Percentiles rank a stretch among this genome's conserved stretches.
These are phyloP conservation scores for Dioctria linearis DNA, from an alignment of 2,888 invertebrate genomes.

Conservation along the genomic window DNA sequence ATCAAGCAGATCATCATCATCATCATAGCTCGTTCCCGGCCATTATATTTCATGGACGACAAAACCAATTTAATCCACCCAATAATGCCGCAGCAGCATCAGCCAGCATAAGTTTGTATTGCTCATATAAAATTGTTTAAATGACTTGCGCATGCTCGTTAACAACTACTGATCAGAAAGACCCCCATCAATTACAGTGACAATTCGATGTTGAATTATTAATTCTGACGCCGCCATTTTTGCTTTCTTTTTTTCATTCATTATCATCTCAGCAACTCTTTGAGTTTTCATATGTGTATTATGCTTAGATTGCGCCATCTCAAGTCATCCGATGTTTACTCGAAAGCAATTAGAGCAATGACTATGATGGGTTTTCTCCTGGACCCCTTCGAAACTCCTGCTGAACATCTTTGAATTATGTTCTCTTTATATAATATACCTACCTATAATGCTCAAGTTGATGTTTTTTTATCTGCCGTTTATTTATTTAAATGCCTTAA, in stretches of 20 bases:
- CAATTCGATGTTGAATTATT: constrained; percentile 40
- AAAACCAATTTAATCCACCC: constrained; percentile 19
- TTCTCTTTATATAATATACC: constrained; percentile 10
- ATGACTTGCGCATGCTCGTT: constrained; percentile 47
- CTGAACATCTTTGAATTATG: constrained; percentile 25
- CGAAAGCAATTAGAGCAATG: constrained; percentile 30
- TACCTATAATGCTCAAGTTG: background rate
- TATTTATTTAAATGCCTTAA: constrained; percentile 35
- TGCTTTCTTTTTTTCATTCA: background rate
- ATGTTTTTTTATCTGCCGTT: background rate
- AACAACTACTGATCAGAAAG: constrained; percentile 11
- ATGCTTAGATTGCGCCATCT: background rate
- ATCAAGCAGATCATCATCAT: background rate
- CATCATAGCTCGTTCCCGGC: constrained; percentile 11
- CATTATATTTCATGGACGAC: background rate
- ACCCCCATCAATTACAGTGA: constrained; percentile 42
- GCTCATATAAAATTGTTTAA: constrained; percentile 32
- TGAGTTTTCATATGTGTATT: background rate
- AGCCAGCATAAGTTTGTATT: constrained; percentile 45
- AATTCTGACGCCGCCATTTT: constrained; percentile 47
- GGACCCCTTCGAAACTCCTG: background rate
- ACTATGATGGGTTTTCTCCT: background rate
- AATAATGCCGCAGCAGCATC: background rate
- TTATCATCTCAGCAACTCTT: background rate
- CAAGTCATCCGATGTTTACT: constrained; percentile 17